These are phyloP conservation scores for Chaetodon trifascialis DNA, from an alignment of 2,113 vertebrate species.

Conservation along the genomic window DNA sequence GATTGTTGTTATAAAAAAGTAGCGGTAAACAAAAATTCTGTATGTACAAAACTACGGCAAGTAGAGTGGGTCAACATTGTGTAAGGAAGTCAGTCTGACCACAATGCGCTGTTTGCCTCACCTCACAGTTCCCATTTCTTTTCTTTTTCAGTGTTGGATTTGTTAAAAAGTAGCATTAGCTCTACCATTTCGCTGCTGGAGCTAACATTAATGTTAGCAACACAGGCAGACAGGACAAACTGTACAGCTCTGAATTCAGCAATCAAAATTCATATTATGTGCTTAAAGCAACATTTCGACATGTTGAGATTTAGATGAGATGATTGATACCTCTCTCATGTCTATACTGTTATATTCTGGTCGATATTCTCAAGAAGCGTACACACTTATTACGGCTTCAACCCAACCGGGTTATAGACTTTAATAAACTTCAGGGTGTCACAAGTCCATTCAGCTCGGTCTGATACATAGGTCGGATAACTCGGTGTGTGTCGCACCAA, in stretches of 20 bases:
- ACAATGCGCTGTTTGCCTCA: background rate
- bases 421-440: too few species aligned
- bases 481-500: too few species aligned
- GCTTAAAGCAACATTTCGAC: too few species aligned
- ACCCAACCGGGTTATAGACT: too few species aligned
- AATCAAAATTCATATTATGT: background rate
- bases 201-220: background rate
- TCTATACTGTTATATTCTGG: too few species aligned
- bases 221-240: too few species aligned
- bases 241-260: background rate
- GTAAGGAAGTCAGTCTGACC: background rate
- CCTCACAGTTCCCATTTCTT: background rate
- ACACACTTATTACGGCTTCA: too few species aligned
- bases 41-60: background rate
- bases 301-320: background rate
- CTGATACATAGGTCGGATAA: too few species aligned
- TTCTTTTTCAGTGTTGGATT: background rate
- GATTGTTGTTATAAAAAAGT: background rate
- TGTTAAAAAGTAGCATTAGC: background rate
- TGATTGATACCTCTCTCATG: background rate
- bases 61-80: background rate
- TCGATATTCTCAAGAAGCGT: too few species aligned
- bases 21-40: background rate
- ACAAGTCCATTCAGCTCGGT: too few species aligned
- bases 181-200: background rate